Evolutionary conservation across 2,888 invertebrate species (phyloP).

Genomic region (Callosobruchus maculatus): DNA sequence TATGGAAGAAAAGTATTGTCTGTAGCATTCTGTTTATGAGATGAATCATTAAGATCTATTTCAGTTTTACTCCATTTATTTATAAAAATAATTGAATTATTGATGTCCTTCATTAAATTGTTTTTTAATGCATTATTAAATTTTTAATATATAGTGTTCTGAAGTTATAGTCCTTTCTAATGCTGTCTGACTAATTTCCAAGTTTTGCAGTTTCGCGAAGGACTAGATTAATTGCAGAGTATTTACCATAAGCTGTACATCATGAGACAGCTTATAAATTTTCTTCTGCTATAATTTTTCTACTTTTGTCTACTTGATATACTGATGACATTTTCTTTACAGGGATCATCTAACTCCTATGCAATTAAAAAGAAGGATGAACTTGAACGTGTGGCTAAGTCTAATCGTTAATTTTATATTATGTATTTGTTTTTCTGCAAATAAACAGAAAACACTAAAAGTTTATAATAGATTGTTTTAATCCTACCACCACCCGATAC

Average conservation of each 20-base stretch:
- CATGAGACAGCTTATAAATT: constrained; percentile 15
- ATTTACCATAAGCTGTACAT: constrained; percentile 17
- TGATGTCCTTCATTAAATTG: too few relatives aligned
- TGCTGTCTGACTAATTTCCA: constrained; percentile 17
- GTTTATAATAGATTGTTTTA: background rate
- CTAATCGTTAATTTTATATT: constrained; percentile 91
- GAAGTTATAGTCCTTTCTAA: constrained; percentile 20
- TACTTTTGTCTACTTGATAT: background rate
- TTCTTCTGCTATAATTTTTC: constrained; percentile 18
- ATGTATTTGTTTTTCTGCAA: constrained; percentile 15
- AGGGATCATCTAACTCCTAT: constrained; percentile 99
- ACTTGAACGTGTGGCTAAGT: constrained; percentile 99
- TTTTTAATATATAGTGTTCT: too few relatives aligned
- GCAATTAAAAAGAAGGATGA: constrained; percentile 99
- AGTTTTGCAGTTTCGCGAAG: constrained; percentile 22
- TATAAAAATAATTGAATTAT: too few relatives aligned
- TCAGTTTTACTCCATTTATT: too few relatives aligned
- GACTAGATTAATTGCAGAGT: constrained; percentile 20
- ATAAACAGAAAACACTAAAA: background rate
- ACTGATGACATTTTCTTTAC: constrained; percentile 22
- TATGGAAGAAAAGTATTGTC: too few relatives aligned
- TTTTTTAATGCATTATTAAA: background rate
- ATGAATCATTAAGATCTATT: too few relatives aligned
- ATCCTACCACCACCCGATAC: too few relatives aligned
- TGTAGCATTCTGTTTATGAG: too few relatives aligned